Conservation (phyloP, 2,888 invertebrate species). For the Cistogaster globosa region DNA sequence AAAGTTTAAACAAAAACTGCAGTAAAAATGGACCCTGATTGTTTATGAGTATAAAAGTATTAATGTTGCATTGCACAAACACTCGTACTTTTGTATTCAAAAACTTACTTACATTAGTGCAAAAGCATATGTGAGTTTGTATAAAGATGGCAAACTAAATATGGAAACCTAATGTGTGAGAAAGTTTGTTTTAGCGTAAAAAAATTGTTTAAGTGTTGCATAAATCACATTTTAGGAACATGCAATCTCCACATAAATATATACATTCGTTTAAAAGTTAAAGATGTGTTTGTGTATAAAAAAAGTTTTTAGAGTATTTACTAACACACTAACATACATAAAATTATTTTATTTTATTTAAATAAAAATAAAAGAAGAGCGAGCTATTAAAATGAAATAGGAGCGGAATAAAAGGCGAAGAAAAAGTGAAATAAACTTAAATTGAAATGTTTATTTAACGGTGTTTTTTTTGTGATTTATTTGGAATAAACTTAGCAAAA, state of each 20-base stretch:
- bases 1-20: slow-evolving; percentile 58
- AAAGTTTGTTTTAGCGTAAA: slow-evolving; percentile 69
- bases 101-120: background rate
- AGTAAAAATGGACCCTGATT: slow-evolving; percentile 67
- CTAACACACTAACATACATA: background rate
- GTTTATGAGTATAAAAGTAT: slow-evolving; percentile 12
- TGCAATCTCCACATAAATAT: background rate
- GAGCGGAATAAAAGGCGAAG: slow-evolving; percentile 51
- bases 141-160: slow-evolving; percentile 20
- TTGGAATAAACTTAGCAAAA: slow-evolving; percentile 26
- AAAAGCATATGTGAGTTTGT: background rate
- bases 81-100: background rate
- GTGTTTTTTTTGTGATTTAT: slow-evolving; percentile 24
- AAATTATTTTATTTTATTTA: slow-evolving; percentile 36
- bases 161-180: slow-evolving; percentile 72
- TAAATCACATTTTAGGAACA: slow-evolving; percentile 67
- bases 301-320: background rate
- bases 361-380: slow-evolving; percentile 39
- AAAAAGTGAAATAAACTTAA: slow-evolving; percentile 53
- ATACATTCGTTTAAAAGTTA: slow-evolving; percentile 1
- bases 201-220: slow-evolving; percentile 68
- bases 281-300: background rate
- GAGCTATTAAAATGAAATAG: slow-evolving; percentile 64
- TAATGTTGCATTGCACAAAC: background rate
- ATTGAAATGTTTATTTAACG: slow-evolving; percentile 54